phyloP scores from a whole-genome alignment of 64 coral and sea anemone species.

The Actinia equina region DNA sequence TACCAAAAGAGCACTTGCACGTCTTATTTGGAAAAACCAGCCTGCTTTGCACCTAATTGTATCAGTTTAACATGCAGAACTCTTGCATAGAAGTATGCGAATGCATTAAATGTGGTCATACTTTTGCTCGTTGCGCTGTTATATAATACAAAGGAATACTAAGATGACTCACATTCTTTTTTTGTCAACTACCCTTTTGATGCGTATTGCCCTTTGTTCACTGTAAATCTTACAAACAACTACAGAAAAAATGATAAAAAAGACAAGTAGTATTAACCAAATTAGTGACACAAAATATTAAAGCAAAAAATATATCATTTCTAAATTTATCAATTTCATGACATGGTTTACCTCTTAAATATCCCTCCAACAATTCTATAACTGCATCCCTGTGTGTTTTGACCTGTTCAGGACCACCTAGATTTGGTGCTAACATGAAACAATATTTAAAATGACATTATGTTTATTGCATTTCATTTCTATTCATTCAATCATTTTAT shows the following conservation, averaged over 20 bases:
- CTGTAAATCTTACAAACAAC: conserved; percentile 91
- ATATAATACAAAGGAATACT: too few species aligned
- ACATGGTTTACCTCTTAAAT: conserved; percentile 87
- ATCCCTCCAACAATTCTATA: conserved; percentile 69
- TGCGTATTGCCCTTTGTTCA: conserved; percentile 97
- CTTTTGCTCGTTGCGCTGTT: too few species aligned
- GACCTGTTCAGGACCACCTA: conserved; percentile 43
- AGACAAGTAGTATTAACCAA: background rate
- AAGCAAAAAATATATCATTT: too few species aligned
- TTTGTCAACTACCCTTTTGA: conserved; percentile 94
- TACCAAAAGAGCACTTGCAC: too few species aligned
- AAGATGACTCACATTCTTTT: conserved; percentile 93
- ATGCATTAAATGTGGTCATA: too few species aligned
- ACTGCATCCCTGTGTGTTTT: conserved; percentile 71
- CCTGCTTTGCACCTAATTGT: too few species aligned
- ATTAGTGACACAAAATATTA: background rate
- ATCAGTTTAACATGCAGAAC: too few species aligned
- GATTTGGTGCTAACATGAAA: background rate
- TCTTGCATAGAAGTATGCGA: too few species aligned
- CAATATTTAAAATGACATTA: background rate
- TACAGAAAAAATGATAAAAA: background rate
- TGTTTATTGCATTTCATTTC: too few species aligned
- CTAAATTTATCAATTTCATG: too few species aligned
- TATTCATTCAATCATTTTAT: background rate
- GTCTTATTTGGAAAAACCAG: too few species aligned